These are phyloP conservation scores for Chaetops frenatus DNA, from an alignment of 2,113 vertebrate genomes.

Conservation along the genomic window DNA sequence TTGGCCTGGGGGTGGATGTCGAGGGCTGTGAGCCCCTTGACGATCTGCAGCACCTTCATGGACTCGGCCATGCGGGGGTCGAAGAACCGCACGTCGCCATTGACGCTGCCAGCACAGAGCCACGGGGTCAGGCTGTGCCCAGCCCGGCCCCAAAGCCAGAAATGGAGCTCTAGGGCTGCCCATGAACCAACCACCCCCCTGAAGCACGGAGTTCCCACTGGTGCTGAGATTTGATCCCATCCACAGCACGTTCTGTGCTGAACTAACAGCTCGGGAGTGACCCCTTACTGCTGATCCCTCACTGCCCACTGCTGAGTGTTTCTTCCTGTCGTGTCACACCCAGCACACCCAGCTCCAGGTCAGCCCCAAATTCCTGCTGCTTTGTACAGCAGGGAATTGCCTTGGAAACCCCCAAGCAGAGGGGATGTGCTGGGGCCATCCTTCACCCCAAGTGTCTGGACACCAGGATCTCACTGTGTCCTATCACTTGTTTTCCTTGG, in stretches of 20 bases:
- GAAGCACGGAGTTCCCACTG: accelerated
- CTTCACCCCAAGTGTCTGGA: neutral
- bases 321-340: neutral
- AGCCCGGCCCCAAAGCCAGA: accelerated
- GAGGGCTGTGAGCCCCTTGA: conserved; percentile 91
- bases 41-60: conserved; percentile 89
- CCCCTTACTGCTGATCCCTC: neutral
- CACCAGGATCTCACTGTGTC: accelerated
- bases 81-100: conserved; percentile 93
- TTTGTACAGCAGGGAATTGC: neutral
- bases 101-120: conserved; percentile 74
- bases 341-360: accelerated
- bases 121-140: neutral
- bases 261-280: neutral
- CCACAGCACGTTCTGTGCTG: accelerated
- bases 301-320: accelerated
- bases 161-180: accelerated
- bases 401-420: neutral
- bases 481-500: neutral
- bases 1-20: conserved; percentile 97
- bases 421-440: neutral
- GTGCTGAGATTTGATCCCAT: accelerated
- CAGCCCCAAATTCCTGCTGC: neutral
- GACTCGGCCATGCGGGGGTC: conserved; percentile 89
- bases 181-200: accelerated